phyloP scores from a whole-genome alignment of 1,140 invertebrate species.

The Drosophila biarmipes region DNA sequence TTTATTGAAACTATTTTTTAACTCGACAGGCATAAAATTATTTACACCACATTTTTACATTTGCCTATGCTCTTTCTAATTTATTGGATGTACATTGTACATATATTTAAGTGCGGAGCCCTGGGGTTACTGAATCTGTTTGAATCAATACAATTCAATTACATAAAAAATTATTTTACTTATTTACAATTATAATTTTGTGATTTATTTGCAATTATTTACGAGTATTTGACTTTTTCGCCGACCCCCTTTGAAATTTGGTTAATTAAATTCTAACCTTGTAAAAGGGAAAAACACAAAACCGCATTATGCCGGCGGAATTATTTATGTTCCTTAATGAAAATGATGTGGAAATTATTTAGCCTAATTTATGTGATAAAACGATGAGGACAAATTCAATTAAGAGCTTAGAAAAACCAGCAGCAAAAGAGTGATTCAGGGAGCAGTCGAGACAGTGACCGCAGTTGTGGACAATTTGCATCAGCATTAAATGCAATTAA shows the following conservation, averaged over 20 bases:
- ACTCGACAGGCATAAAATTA: neutral
- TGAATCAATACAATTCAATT: slow-evolving; percentile 20
- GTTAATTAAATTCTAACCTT: slow-evolving; percentile 20
- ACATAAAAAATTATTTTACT: neutral
- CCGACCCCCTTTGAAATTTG: neutral
- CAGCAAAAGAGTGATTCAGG: slow-evolving; percentile 3
- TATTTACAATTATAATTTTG: slow-evolving; percentile 1
- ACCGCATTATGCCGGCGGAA: slow-evolving; percentile 12
- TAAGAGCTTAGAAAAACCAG: slow-evolving; percentile 12
- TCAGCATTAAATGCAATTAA: slow-evolving; percentile 48
- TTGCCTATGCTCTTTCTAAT: neutral
- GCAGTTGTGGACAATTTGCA: slow-evolving; percentile 26
- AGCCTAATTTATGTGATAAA: slow-evolving; percentile 42
- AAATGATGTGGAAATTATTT: slow-evolving; percentile 23
- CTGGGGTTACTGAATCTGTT: neutral
- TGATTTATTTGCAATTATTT: slow-evolving; percentile 32
- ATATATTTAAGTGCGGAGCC: neutral
- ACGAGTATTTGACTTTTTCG: slow-evolving; percentile 2
- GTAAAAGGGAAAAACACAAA: slow-evolving; percentile 6
- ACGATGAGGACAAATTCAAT: slow-evolving; percentile 23
- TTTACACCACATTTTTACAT: neutral
- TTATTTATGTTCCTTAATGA: slow-evolving; percentile 34
- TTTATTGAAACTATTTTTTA: neutral
- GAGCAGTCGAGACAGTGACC: neutral
- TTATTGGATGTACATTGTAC: neutral